phyloP scores from a whole-genome alignment of 2,888 invertebrate species.

The Notodonta ziczac region DNA sequence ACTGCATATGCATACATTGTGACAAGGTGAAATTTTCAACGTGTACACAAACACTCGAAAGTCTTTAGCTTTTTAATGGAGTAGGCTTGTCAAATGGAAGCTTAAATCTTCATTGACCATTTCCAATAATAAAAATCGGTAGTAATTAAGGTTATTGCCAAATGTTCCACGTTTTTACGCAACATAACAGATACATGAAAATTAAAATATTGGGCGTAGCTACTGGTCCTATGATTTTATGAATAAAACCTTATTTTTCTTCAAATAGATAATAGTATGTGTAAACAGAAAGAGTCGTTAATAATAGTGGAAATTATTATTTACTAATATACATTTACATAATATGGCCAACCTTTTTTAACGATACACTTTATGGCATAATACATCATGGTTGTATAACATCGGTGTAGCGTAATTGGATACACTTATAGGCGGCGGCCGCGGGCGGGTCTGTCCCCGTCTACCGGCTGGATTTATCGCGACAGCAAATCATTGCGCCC shows the following conservation, averaged over 20 bases:
- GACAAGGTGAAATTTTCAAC: conserved; percentile 41
- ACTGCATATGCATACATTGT: conserved; percentile 53
- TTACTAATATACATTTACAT: conserved; percentile 10
- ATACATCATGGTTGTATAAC: conserved; percentile 56
- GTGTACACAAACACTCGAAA: conserved; percentile 21
- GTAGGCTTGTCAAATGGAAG: conserved; percentile 13
- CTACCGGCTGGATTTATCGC: conserved; percentile 68
- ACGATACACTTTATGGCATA: conserved; percentile 49
- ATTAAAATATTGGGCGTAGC: too few species aligned
- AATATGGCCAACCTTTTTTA: conserved; percentile 34
- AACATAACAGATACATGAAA: too few species aligned
- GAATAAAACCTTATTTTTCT: too few species aligned
- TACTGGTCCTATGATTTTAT: too few species aligned
- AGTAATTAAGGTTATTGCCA: conserved; percentile 9
- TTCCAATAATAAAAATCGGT: conserved; percentile 8
- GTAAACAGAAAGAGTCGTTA: too few species aligned
- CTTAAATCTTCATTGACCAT: conserved; percentile 9
- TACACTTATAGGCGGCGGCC: conserved; percentile 74
- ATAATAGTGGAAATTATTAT: background rate
- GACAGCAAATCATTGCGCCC: conserved; percentile 73
- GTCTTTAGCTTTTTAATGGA: conserved; percentile 19
- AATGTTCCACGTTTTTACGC: conserved; percentile 9
- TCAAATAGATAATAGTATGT: too few species aligned
- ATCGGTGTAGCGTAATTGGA: conserved; percentile 74
- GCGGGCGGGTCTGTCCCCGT: conserved; percentile 70